Evolutionary conservation across 2,113 vertebrate species (phyloP).

Genomic region (Raja brachyura): DNA sequence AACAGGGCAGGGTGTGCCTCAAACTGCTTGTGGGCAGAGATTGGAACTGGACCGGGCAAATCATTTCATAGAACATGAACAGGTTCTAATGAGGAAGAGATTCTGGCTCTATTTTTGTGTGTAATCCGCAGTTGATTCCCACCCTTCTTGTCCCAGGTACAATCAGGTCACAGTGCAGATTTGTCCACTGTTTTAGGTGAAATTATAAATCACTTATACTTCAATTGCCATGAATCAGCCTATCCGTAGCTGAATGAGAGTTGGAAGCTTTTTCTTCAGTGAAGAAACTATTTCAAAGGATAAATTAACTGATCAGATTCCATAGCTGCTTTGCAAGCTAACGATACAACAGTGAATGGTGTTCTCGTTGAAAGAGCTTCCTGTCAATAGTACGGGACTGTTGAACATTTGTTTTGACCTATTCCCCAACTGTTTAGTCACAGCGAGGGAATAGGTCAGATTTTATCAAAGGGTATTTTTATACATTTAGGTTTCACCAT

Average conservation of each 20-base stretch:
- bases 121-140: background rate
- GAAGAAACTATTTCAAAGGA: background rate
- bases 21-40: constrained; percentile 44
- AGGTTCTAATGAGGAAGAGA: background rate
- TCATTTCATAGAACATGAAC: background rate
- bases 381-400: background rate
- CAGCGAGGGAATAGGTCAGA: too few relatives aligned
- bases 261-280: background rate
- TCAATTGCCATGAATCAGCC: background rate
- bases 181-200: background rate
- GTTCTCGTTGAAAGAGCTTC: background rate
- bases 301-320: background rate
- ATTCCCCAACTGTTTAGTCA: background rate
- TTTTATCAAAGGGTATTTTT: too few relatives aligned
- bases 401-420: background rate
- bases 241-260: background rate
- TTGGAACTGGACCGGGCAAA: background rate
- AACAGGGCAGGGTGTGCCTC: constrained; percentile 41
- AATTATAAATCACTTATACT: too few relatives aligned
- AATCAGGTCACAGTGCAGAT: background rate
- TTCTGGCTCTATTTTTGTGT: background rate
- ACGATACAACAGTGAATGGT: background rate
- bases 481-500: too few relatives aligned
- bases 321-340: too few relatives aligned
- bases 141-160: background rate